Evolutionary conservation across 2,113 vertebrate species (phyloP).

Genomic region (Alligator sinensis): DNA sequence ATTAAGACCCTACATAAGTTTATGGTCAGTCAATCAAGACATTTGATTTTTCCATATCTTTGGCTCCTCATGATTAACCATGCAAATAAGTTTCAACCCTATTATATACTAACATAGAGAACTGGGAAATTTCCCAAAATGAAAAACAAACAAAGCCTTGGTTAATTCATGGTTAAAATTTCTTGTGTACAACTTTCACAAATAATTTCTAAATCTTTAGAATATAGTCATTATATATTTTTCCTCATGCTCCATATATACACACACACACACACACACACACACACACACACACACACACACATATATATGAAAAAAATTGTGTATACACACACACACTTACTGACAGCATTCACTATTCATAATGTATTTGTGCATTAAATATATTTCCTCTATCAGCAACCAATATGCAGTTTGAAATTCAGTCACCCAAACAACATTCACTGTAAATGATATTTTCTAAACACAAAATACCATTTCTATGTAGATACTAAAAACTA

Average conservation of each 20-base stretch:
- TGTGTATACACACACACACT: neutral
- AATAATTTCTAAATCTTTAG: slow-evolving; percentile 17
- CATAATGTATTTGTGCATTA: neutral
- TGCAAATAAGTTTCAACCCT: neutral
- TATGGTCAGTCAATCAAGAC: neutral
- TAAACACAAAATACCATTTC: neutral
- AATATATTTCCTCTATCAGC: neutral
- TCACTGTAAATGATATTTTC: neutral
- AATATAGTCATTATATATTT: slow-evolving; percentile 10
- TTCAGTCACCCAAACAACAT: neutral
- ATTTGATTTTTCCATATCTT: slow-evolving; percentile 7
- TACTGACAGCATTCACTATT: neutral
- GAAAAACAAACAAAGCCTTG: neutral
- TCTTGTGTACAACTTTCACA: neutral
- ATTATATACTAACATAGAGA: neutral
- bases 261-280: neutral
- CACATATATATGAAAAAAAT: neutral
- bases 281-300: neutral
- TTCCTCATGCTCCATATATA: neutral
- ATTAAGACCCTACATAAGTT: neutral
- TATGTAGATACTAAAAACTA: neutral
- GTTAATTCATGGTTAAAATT: neutral
- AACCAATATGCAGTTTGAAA: neutral
- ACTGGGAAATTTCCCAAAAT: neutral
- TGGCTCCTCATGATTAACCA: neutral